phyloP scores from a whole-genome alignment of 1,140 invertebrate species.

The Maniola jurtina region DNA sequence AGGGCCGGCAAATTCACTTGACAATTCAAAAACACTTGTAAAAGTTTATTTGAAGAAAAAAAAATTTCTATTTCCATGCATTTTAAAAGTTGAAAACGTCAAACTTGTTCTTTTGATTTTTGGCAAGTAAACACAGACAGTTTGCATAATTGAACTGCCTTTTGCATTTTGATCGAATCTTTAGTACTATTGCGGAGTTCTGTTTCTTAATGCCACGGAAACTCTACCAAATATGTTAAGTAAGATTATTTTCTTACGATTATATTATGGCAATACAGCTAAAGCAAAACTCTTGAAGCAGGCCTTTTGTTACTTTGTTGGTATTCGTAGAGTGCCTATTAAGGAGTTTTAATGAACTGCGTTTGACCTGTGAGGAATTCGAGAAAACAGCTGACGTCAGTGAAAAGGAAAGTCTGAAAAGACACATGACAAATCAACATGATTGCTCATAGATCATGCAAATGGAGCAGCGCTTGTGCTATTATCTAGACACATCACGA shows the following conservation, averaged over 20 bases:
- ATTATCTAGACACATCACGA: conserved; percentile 62
- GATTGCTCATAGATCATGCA: conserved; percentile 57
- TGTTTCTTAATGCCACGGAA: conserved; percentile 6
- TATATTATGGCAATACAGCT: conserved; percentile 7
- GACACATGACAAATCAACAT: conserved; percentile 47
- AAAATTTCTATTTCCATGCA: no score
- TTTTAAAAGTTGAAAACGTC: no score
- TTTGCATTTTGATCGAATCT: no score
- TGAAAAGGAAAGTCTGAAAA: conserved; percentile 56
- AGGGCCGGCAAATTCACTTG: no score
- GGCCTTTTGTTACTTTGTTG: background rate
- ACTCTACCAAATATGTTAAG: conserved; percentile 16
- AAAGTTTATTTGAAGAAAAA: no score
- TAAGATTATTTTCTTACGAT: conserved; percentile 13
- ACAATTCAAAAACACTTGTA: no score
- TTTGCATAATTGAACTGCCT: no score
- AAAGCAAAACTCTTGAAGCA: conserved; percentile 1
- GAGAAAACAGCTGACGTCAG: conserved; percentile 22
- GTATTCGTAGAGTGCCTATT: no score
- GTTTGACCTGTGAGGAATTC: background rate
- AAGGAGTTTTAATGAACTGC: background rate
- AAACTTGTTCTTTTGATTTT: no score
- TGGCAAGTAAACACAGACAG: no score
- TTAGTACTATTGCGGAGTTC: conserved; percentile 8
- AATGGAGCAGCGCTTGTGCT: conserved; percentile 48